phyloP scores from a whole-genome alignment of 2,888 invertebrate genomes.

The Arge pagana region DNA sequence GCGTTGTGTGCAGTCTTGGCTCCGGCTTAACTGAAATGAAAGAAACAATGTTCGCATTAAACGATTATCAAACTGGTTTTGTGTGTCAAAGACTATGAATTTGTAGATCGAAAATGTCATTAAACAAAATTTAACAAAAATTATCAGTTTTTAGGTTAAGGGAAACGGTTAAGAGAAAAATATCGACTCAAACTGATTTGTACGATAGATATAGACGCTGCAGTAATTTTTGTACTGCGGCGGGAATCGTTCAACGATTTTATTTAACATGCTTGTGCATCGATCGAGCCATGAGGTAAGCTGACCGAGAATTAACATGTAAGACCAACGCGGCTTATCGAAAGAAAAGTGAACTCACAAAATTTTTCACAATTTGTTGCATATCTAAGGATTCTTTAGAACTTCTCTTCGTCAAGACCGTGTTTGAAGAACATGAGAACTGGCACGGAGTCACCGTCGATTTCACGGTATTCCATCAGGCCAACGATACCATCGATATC shows the following conservation, averaged over 20 bases:
- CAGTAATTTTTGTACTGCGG: slow-evolving; percentile 27
- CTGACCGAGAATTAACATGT: slow-evolving; percentile 41
- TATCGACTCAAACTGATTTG: slow-evolving; percentile 24
- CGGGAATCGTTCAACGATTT: slow-evolving; percentile 44
- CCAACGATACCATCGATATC: slow-evolving; percentile 94
- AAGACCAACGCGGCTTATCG: background rate
- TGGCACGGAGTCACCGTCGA: slow-evolving; percentile 80
- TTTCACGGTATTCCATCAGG: slow-evolving; percentile 90
- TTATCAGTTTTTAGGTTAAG: background rate
- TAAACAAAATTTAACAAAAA: slow-evolving; percentile 10
- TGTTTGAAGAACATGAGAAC: slow-evolving; percentile 96
- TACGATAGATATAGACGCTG: slow-evolving; percentile 41
- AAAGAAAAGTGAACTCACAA: slow-evolving; percentile 45
- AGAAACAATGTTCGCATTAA: background rate
- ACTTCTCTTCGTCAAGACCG: slow-evolving; percentile 93
- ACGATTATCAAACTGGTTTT: slow-evolving; percentile 12
- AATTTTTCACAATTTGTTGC: slow-evolving; percentile 49
- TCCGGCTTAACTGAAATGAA: slow-evolving; percentile 46
- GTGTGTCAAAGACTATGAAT: background rate
- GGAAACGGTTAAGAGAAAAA: background rate
- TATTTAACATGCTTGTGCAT: slow-evolving; percentile 50
- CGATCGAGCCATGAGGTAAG: slow-evolving; percentile 36
- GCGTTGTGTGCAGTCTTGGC: slow-evolving; percentile 49
- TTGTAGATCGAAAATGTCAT: background rate
- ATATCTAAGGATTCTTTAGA: slow-evolving; percentile 65